Evolutionary conservation across 2,113 vertebrate species (phyloP), one percentile per base, ranked within the genome.

Genomic region (Sminthopsis crassicaudata): DNA sequence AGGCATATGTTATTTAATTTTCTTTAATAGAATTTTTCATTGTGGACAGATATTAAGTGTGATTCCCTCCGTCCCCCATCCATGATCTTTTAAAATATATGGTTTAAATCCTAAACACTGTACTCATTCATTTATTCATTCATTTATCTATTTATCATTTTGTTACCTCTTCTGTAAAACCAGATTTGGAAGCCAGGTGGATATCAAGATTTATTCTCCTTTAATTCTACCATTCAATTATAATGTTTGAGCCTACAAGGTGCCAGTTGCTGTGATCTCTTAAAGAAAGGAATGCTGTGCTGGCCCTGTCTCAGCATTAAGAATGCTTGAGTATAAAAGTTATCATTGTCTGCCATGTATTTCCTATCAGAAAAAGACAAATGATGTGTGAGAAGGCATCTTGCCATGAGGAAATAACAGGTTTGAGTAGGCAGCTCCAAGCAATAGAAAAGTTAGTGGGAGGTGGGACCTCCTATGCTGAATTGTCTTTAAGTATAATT

Each of bases 131-230:
- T 67, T 67, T 16, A 67, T 67, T 36, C 50, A 51, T 11, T 51
- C 10, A 51, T 51, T 51, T 51, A 51, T 51, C 50, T 51, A 51
- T 51, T 51, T 51, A 48, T 48, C 19, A 27, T n/a, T 95, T 94
- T 91, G 0, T 22, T 92, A 14, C 53, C 42, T 94, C 23, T 57
- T 22, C 26, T 67, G 91, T 84, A 36, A 10, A 3, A 53, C 36
- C 26, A 46, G 23, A 51, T 1, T 67, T 27, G 24, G 23, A 90
- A 93, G 25, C 9, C 22, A 14, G 2, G 2, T 90, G 23, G 90
- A 89, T 92, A 94, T 92, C 48, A 84, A 91, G 42, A n/a, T 95
- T 16, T 94, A 94, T 90, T n/a, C 5, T 25, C 14, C 52, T 46
- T 92, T 93, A 22, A n/a, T 36, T 53, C 90, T 8, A 46, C 19